Evolutionary conservation across 2,797 vertebrate species (phyloP).

Genomic region (Ciconia nigra): DNA sequence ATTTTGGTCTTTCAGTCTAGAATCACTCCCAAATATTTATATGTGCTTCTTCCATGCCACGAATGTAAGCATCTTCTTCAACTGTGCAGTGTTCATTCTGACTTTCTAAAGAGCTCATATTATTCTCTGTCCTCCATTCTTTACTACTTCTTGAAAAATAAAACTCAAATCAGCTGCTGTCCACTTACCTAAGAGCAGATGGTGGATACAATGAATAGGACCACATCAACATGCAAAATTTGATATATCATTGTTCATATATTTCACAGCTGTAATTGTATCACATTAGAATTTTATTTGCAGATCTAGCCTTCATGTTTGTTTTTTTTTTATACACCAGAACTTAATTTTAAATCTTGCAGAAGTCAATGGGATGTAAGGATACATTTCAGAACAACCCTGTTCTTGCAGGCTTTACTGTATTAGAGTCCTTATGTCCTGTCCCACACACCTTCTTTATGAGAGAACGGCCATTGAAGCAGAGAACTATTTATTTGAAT

Average conservation of each 20-base stretch:
- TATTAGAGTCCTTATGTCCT: background rate
- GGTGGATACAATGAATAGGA: background rate
- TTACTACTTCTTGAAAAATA: background rate
- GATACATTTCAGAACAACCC: background rate
- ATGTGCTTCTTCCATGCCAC: background rate
- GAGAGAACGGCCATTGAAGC: background rate
- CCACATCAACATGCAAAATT: background rate
- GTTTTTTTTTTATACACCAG: background rate
- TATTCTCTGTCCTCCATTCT: background rate
- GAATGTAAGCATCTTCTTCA: background rate
- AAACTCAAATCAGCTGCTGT: background rate
- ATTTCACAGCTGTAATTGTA: background rate
- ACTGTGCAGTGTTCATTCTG: background rate
- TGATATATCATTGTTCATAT: background rate
- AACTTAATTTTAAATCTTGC: background rate
- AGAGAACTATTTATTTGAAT: background rate
- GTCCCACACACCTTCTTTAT: background rate
- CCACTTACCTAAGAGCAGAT: background rate
- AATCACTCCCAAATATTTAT: background rate
- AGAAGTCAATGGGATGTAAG: background rate
- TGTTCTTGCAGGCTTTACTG: background rate
- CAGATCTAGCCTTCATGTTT: background rate
- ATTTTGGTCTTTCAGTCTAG: background rate
- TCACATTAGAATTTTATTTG: background rate
- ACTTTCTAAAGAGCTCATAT: background rate